phyloP scores from a whole-genome alignment of 2,888 invertebrate genomes.

The Lasioglossum morio region DNA sequence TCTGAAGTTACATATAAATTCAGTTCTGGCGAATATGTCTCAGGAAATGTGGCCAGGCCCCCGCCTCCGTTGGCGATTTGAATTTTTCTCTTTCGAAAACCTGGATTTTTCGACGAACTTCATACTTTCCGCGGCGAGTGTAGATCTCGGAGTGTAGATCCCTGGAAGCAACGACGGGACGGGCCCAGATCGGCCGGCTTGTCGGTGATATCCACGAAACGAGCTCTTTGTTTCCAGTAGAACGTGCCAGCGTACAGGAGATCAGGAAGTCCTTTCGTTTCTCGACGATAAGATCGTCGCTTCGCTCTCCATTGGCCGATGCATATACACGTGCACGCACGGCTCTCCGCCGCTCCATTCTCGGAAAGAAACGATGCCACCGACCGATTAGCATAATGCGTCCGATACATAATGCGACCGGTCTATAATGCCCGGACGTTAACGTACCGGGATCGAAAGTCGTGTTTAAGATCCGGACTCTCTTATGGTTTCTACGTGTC shows the following conservation, averaged over 20 bases:
- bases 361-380: slow-evolving; percentile 25
- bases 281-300: slow-evolving; percentile 48
- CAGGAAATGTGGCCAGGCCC: no score
- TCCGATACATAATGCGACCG: slow-evolving; percentile 39
- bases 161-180: background rate
- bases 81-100: no score
- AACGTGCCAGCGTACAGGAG: slow-evolving; percentile 40
- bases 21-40: no score
- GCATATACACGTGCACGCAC: background rate
- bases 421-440: slow-evolving; percentile 28
- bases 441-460: background rate
- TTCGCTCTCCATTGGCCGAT: background rate
- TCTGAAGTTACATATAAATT: no score
- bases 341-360: background rate
- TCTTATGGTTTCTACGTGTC: background rate
- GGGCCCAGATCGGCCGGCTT: background rate
- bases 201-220: slow-evolving; percentile 23
- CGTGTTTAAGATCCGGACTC: background rate
- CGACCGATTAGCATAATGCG: slow-evolving; percentile 60
- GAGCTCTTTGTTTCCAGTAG: slow-evolving; percentile 52
- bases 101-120: no score
- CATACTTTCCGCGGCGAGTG: background rate
- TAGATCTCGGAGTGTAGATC: background rate
- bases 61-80: no score
- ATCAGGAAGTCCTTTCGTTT: slow-evolving; percentile 57